These are phyloP conservation scores for Drosophila histrio DNA, from an alignment of 2,888 invertebrate species.

Conservation along the genomic window DNA sequence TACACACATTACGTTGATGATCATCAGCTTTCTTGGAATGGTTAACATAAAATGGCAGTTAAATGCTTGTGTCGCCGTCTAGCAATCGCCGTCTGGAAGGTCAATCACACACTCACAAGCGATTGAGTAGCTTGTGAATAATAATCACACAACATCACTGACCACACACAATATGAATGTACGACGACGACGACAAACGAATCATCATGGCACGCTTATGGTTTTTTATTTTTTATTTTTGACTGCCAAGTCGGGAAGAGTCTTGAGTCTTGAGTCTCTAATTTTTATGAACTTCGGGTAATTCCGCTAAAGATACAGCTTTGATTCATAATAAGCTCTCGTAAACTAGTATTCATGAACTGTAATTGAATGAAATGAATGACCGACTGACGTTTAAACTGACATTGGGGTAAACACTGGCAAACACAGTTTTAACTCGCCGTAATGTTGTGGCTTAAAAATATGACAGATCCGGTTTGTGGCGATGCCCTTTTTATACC, in stretches of 20 bases:
- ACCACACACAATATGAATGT: conserved; percentile 55
- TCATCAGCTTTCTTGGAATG: conserved; percentile 74
- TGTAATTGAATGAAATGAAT: conserved; percentile 31
- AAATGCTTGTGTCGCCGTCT: conserved; percentile 30
- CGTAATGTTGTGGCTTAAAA: background rate
- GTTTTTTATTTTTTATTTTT: background rate
- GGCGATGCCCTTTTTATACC: conserved; percentile 56
- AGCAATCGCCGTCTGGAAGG: conserved; percentile 52
- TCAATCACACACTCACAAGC: conserved; percentile 56
- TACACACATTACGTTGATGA: conserved; percentile 57
- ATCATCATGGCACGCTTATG: conserved; percentile 43
- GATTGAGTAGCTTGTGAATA: conserved; percentile 28
- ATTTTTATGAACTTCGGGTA: conserved; percentile 77
- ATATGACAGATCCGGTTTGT: conserved; percentile 64
- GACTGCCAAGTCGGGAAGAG: too few relatives aligned
- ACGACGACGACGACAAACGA: conserved; percentile 24
- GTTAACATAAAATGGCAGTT: conserved; percentile 75
- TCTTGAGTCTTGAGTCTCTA: conserved; percentile 43
- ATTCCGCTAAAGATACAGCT: conserved; percentile 54
- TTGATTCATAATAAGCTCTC: conserved; percentile 41
- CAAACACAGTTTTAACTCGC: conserved; percentile 18
- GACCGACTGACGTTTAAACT: conserved; percentile 39
- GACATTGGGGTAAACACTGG: conserved; percentile 61
- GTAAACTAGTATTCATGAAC: conserved; percentile 22
- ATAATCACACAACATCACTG: conserved; percentile 46